These are phyloP conservation scores for Sarcoramphus papa DNA, from an alignment of 2,797 vertebrate species.

Conservation along the genomic window DNA sequence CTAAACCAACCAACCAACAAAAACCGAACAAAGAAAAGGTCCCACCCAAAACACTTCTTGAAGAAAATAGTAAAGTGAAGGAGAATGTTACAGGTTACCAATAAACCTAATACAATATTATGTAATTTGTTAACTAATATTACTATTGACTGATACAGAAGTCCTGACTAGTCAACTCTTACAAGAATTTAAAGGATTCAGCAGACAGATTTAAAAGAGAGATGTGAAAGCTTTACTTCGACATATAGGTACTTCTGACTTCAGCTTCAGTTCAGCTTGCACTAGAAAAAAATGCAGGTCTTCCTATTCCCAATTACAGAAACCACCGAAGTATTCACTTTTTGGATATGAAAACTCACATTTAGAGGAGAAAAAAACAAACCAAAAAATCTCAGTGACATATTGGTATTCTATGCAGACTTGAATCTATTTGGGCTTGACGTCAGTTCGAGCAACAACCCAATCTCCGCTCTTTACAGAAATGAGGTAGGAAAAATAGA, in stretches of 20 bases:
- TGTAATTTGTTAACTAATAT: not conserved
- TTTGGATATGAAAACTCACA: not conserved
- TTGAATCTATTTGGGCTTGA: not conserved
- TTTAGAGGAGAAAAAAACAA: not conserved
- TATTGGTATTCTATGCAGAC: not conserved
- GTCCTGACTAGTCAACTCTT: not conserved
- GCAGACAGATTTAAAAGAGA: not conserved
- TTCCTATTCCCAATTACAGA: not conserved
- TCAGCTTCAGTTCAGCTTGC: not conserved
- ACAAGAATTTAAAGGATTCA: not conserved
- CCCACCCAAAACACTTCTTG: not conserved
- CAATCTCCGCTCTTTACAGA: not conserved
- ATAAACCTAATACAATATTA: not conserved
- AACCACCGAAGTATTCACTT: not conserved
- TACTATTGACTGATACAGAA: not conserved
- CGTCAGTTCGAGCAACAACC: not conserved
- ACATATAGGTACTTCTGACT: not conserved
- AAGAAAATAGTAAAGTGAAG: not conserved
- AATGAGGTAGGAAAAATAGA: not conserved
- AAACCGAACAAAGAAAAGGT: not conserved
- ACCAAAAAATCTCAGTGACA: not conserved
- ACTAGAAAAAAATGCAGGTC: not conserved
- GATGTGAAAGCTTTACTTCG: not conserved
- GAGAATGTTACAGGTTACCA: not conserved
- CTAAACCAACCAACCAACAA: not conserved